Evolutionary conservation across 2,888 invertebrate genomes (phyloP).

Genomic region (Agapetus fuscipes): DNA sequence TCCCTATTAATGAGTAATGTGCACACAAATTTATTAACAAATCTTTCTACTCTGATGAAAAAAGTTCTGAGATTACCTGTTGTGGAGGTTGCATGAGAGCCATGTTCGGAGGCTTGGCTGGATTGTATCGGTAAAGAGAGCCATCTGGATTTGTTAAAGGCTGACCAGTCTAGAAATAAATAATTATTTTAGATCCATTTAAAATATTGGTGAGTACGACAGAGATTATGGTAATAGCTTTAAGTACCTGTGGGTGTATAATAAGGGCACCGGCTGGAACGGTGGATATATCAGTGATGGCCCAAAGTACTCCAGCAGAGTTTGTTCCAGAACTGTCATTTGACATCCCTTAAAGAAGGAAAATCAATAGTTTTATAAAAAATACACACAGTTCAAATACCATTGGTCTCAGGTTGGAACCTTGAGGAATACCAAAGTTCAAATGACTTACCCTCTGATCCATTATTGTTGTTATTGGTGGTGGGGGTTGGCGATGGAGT

Average conservation of each 20-base stretch:
- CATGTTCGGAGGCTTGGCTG: constrained; percentile 51
- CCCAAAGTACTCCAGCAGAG: constrained; percentile 66
- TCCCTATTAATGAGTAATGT: no score
- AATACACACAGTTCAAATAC: no score
- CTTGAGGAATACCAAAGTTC: no score
- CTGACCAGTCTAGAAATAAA: constrained; percentile 52
- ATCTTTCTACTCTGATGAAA: no score
- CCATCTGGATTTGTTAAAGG: constrained; percentile 70
- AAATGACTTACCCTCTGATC: no score
- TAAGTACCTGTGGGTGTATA: constrained; percentile 72
- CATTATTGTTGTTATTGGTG: no score
- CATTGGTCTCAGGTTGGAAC: no score
- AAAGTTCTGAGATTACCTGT: no score
- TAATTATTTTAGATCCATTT: neutral
- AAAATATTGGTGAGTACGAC: neutral
- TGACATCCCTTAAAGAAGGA: no score
- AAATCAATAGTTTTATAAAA: no score
- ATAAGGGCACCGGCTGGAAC: constrained; percentile 83
- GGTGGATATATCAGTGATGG: constrained; percentile 74
- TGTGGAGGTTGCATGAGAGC: constrained; percentile 22
- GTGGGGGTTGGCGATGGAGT: constrained; percentile 62
- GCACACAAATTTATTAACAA: no score
- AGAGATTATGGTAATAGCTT: neutral
- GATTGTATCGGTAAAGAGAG: constrained; percentile 66
- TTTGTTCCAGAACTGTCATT: neutral